Conservation (phyloP, 2,113 vertebrate species). For the Potamarius usumacintae region DNA sequence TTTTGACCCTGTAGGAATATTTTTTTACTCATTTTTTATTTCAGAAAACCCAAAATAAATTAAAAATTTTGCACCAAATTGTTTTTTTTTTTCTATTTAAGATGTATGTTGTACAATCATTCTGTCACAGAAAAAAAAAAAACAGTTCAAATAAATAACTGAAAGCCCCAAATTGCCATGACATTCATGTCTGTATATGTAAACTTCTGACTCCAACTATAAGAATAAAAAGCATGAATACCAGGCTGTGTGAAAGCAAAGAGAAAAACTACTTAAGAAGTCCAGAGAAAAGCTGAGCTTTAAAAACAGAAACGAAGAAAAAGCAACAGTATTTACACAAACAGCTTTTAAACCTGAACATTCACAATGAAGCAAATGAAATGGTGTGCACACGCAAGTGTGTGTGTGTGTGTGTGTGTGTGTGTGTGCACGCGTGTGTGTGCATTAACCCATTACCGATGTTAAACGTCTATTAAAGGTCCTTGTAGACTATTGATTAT, state of each 20-base stretch:
- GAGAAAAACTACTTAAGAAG: neutral
- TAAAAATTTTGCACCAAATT: too few species aligned
- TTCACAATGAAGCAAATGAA: neutral
- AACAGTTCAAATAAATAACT: too few species aligned
- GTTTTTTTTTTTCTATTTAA: too few species aligned
- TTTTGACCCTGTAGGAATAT: too few species aligned
- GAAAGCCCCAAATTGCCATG: too few species aligned
- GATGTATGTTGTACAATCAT: too few species aligned
- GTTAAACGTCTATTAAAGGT: constrained; percentile 22
- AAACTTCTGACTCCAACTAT: too few species aligned
- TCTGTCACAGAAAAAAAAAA: too few species aligned
- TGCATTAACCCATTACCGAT: constrained; percentile 20
- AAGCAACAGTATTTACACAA: neutral
- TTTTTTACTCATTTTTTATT: too few species aligned
- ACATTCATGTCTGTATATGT: too few species aligned
- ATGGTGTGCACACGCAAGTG: neutral
- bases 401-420: neutral
- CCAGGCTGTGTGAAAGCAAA: neutral
- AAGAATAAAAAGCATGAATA: neutral
- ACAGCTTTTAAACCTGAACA: neutral
- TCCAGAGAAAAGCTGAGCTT: neutral
- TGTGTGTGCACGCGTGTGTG: neutral
- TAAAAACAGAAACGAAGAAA: neutral
- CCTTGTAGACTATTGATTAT: constrained; percentile 25
- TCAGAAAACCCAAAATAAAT: too few species aligned